Conservation (phyloP, 30 jellyfish, hydroid and myxozoan genomes). For the Hydractinia symbiolongicarpus region DNA sequence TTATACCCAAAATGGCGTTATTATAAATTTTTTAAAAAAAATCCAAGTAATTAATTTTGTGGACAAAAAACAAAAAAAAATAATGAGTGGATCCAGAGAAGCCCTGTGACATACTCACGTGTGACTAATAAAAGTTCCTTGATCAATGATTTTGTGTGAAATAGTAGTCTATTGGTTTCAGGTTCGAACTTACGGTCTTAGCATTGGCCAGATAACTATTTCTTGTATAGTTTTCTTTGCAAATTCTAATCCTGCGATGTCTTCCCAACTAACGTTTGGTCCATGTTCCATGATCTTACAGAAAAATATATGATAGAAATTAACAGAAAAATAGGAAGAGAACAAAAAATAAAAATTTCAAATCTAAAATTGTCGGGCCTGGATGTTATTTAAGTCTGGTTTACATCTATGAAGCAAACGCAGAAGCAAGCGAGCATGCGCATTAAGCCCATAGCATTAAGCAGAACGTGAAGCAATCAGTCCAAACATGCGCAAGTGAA, state of each 20-base stretch:
- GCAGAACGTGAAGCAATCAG: too few species aligned
- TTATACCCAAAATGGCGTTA: too few species aligned
- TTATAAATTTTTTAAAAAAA: too few species aligned
- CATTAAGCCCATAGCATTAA: too few species aligned
- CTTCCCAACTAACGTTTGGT: constrained; percentile 88
- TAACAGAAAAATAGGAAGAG: background rate
- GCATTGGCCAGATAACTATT: constrained; percentile 99
- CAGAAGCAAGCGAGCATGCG: background rate
- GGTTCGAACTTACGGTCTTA: constrained; percentile 78
- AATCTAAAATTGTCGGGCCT: background rate
- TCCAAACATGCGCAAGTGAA: too few species aligned
- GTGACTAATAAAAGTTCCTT: too few species aligned
- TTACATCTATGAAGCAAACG: background rate
- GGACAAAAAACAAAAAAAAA: too few species aligned
- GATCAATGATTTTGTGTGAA: too few species aligned
- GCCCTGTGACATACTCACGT: too few species aligned
- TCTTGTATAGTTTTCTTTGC: constrained; percentile 96
- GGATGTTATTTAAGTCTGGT: background rate
- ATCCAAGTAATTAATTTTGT: too few species aligned
- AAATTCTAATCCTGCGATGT: constrained; percentile 96
- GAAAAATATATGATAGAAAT: background rate
- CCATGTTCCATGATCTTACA: constrained; percentile 95
- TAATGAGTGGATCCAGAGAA: too few species aligned
- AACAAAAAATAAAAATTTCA: too few species aligned
- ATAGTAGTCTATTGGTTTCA: background rate